These are phyloP conservation scores for Phylloscopus collybita DNA, from an alignment of 2,797 vertebrate species.

Conservation along the genomic window DNA sequence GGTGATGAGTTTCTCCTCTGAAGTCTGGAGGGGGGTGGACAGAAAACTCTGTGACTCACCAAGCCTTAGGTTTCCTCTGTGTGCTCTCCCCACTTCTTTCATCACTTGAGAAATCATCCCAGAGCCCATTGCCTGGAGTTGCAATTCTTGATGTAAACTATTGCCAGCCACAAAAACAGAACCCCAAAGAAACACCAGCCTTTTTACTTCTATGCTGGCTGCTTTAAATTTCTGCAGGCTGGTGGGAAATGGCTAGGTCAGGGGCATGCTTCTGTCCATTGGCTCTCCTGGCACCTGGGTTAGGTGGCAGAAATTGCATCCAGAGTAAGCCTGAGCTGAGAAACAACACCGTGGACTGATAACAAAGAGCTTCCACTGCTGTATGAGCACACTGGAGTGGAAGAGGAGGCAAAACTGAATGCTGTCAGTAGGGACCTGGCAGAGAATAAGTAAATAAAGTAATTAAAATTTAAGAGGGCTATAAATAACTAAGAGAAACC, in stretches of 20 bases:
- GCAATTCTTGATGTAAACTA: neutral
- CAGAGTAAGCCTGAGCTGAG: neutral
- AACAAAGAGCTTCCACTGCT: neutral
- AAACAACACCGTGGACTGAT: neutral
- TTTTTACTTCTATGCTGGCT: neutral
- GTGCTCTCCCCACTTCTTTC: neutral
- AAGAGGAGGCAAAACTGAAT: neutral
- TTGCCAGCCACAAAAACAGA: neutral
- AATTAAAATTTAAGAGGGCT: neutral
- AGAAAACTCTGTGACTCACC: neutral
- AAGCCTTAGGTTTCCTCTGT: neutral
- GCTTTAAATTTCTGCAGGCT: neutral
- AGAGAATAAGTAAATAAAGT: neutral
- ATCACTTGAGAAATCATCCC: neutral
- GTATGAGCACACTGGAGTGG: neutral
- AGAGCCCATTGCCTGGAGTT: neutral
- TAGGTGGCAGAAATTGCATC: neutral
- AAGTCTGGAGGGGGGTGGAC: neutral
- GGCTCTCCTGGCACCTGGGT: neutral
- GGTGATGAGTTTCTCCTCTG: neutral
- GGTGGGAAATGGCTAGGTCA: neutral
- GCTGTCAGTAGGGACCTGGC: neutral
- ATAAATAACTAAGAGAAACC: neutral
- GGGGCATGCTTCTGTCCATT: neutral
- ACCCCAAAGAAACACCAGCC: neutral